These are phyloP conservation scores for Lasaia peninsularis DNA, from an alignment of 1,140 invertebrate species.

Conservation along the genomic window DNA sequence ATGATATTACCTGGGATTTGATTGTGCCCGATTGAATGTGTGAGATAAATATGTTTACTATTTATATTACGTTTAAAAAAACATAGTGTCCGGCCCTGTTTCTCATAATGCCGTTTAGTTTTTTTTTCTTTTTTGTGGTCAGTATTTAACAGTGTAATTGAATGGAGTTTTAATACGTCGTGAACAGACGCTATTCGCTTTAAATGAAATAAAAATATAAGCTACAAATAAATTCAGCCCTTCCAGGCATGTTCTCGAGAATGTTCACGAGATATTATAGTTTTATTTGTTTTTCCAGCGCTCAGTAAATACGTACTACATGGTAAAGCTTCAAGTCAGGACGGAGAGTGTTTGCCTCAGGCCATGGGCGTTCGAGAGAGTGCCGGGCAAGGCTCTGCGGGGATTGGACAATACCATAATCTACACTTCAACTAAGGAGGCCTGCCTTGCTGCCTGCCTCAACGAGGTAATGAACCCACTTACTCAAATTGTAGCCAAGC, in stretches of 20 bases:
- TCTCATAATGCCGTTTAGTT: no score
- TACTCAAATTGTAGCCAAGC: slow-evolving; percentile 31
- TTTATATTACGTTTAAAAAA: no score
- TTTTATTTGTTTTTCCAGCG: slow-evolving; percentile 70
- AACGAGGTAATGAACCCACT: slow-evolving; percentile 84
- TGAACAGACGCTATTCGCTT: background rate
- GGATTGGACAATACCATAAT: slow-evolving; percentile 94
- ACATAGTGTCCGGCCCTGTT: no score
- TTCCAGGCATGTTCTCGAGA: background rate
- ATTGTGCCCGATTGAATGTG: no score
- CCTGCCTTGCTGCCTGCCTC: slow-evolving; percentile 93
- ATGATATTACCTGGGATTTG: no score
- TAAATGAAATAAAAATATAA: background rate
- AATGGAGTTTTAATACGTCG: background rate
- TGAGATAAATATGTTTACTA: no score
- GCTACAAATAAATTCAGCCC: background rate
- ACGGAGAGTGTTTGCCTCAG: slow-evolving; percentile 94
- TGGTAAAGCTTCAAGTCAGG: slow-evolving; percentile 94
- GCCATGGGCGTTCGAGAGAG: slow-evolving; percentile 95
- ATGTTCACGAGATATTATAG: background rate
- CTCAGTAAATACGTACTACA: slow-evolving; percentile 95
- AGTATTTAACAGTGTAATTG: no score
- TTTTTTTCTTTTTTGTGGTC: no score
- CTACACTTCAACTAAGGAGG: slow-evolving; percentile 95
- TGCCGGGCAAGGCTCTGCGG: slow-evolving; percentile 93